phyloP scores from a whole-genome alignment of 2,888 invertebrate species.

The Carterocephalus palaemon region DNA sequence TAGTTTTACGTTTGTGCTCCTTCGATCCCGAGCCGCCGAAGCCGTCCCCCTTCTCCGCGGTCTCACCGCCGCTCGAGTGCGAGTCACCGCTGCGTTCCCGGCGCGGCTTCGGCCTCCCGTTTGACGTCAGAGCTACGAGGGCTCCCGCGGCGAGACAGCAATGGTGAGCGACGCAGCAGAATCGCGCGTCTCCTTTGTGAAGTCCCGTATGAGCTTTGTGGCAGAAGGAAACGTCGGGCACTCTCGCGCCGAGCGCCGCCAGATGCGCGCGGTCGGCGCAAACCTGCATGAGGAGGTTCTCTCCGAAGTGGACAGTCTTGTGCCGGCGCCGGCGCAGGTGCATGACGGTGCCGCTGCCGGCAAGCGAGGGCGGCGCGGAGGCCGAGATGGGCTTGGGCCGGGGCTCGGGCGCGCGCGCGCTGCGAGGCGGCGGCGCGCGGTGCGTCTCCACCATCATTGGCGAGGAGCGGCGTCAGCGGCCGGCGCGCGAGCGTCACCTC shows the following conservation, averaged over 20 bases:
- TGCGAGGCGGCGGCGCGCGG: conserved; percentile 69
- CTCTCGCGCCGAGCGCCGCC: conserved; percentile 69
- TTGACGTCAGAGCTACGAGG: conserved; percentile 59
- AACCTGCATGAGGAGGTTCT: conserved; percentile 85
- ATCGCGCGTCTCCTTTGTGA: conserved; percentile 64
- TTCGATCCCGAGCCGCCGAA: conserved; percentile 45
- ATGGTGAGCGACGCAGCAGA: conserved; percentile 74
- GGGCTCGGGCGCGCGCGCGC: conserved; percentile 67
- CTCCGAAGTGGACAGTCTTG: conserved; percentile 88
- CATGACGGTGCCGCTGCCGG: conserved; percentile 73
- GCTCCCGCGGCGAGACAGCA: conserved; percentile 71
- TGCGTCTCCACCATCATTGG: conserved; percentile 78
- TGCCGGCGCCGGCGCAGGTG: conserved; percentile 84
- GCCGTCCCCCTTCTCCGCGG: conserved; percentile 61
- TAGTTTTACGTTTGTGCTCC: conserved; percentile 57
- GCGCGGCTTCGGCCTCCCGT: conserved; percentile 58
- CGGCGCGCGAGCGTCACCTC: conserved; percentile 73
- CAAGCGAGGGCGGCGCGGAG: conserved; percentile 78
- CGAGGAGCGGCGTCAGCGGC: conserved; percentile 73
- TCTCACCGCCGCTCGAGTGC: conserved; percentile 72
- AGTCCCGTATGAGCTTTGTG: conserved; percentile 70
- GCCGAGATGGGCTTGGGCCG: conserved; percentile 73
- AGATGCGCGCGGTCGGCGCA: conserved; percentile 83
- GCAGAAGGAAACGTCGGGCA: conserved; percentile 72
- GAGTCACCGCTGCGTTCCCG: conserved; percentile 69